These are phyloP conservation scores for Chascanopsetta lugubris DNA, from an alignment of 2,113 vertebrate species.

Conservation along the genomic window DNA sequence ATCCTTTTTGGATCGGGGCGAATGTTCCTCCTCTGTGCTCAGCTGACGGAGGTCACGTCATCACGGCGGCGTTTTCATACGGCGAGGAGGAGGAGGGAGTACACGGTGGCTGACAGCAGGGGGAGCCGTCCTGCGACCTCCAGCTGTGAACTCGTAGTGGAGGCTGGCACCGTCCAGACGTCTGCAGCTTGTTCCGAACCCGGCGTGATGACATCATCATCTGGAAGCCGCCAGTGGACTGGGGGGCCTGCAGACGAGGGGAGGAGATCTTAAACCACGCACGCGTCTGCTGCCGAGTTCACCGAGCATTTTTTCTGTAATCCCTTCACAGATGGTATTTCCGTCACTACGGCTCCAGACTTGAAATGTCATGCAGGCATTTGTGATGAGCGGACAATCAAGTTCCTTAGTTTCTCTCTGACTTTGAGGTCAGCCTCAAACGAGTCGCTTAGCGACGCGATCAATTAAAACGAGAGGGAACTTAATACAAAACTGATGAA, in stretches of 20 bases:
- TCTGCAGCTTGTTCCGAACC: constrained; percentile 19
- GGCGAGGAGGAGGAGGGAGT: background rate
- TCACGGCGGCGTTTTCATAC: background rate
- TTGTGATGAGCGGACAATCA: too few relatives aligned
- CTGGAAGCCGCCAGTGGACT: constrained; percentile 31
- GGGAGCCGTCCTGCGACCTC: background rate
- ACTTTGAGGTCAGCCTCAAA: too few relatives aligned
- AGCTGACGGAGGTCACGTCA: background rate
- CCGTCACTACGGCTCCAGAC: too few relatives aligned
- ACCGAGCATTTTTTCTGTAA: too few relatives aligned
- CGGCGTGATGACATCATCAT: too few relatives aligned
- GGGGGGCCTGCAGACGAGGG: constrained; percentile 17
- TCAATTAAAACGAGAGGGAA: too few relatives aligned
- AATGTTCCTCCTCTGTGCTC: constrained; percentile 2
- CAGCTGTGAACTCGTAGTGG: constrained; percentile 34
- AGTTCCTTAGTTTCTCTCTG: too few relatives aligned
- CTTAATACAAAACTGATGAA: too few relatives aligned
- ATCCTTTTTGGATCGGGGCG: constrained; percentile 2
- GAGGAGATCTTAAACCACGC: constrained; percentile 14
- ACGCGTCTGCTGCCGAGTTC: too few relatives aligned
- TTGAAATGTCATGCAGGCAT: too few relatives aligned
- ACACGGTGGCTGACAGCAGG: constrained; percentile 21
- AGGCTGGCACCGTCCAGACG: constrained; percentile 51
- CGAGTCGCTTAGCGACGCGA: too few relatives aligned
- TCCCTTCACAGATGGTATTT: too few relatives aligned